Conservation (phyloP, 2,113 vertebrate species). For the Mirza zaza region DNA sequence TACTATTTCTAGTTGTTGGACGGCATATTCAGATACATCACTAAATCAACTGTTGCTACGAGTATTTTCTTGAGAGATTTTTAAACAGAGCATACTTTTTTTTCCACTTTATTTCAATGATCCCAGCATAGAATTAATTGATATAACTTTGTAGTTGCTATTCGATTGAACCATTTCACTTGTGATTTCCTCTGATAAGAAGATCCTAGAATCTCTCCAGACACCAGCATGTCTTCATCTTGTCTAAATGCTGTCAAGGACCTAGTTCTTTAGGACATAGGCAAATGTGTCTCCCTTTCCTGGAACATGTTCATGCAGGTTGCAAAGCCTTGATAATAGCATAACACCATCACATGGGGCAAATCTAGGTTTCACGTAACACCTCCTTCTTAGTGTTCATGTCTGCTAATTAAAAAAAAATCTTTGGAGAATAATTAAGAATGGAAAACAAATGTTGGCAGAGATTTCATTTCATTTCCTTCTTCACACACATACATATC, state of each 20-base stretch:
- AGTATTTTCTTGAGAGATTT: slow-evolving; percentile 55
- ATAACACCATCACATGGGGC: not conserved
- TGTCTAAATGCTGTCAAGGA: not conserved
- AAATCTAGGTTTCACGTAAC: slow-evolving; percentile 32
- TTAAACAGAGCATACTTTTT: slow-evolving; percentile 61
- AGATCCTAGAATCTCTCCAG: slow-evolving; percentile 34
- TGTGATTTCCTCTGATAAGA: slow-evolving; percentile 32
- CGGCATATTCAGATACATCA: slow-evolving; percentile 87
- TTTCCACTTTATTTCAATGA: slow-evolving; percentile 52
- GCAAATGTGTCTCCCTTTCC: not conserved
- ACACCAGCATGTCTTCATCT: not conserved
- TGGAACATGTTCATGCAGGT: not conserved
- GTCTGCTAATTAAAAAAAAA: slow-evolving; percentile 8
- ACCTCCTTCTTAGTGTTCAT: slow-evolving; percentile 50
- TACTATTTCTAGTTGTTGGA: slow-evolving; percentile 94
- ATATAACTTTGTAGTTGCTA: slow-evolving; percentile 59
- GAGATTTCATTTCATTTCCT: slow-evolving; percentile 72
- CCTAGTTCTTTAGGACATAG: slow-evolving; percentile 27
- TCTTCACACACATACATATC: not conserved
- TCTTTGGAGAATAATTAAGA: slow-evolving; percentile 55
- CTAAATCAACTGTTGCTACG: slow-evolving; percentile 54
- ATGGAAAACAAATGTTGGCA: slow-evolving; percentile 60
- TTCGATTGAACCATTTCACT: slow-evolving; percentile 59
- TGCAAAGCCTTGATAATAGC: not conserved
- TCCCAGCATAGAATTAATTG: slow-evolving; percentile 36